Evolutionary conservation across 2,113 vertebrate genomes (phyloP).

Genomic region (Syrrhaptes paradoxus): DNA sequence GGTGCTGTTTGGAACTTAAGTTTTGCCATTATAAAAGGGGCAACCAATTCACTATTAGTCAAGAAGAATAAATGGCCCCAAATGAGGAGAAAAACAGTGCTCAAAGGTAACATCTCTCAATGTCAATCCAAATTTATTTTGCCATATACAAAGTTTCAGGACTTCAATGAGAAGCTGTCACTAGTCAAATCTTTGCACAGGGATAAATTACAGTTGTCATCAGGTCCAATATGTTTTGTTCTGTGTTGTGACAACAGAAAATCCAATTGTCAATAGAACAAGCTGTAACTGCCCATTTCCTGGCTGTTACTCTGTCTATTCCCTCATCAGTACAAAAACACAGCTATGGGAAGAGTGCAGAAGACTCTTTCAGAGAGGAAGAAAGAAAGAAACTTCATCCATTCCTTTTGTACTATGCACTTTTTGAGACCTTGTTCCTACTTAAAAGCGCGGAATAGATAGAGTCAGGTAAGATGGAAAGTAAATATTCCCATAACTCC

Average conservation of each 20-base stretch:
- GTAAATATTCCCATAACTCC: background rate
- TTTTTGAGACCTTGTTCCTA: background rate
- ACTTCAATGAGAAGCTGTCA: background rate
- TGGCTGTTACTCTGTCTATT: background rate
- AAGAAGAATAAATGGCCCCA: background rate
- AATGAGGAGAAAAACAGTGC: background rate
- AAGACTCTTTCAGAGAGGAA: background rate
- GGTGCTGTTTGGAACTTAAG: background rate
- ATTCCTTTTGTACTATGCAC: background rate
- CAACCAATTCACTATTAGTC: background rate
- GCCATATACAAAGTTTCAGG: background rate
- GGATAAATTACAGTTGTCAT: constrained; percentile 8
- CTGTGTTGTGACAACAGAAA: background rate
- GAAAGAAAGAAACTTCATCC: background rate
- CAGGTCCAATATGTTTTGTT: background rate
- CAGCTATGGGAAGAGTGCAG: background rate
- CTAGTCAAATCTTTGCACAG: background rate
- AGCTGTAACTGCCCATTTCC: background rate
- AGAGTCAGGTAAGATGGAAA: background rate
- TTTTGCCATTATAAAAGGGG: background rate
- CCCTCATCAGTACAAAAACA: background rate
- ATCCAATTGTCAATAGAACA: background rate
- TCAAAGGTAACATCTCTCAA: background rate
- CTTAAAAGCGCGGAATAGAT: background rate
- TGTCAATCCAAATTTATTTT: background rate